Evolutionary conservation across 2,797 vertebrate genomes (phyloP), one percentile per base, ranked within the genome.

Genomic region (Clangula hyemalis): DNA sequence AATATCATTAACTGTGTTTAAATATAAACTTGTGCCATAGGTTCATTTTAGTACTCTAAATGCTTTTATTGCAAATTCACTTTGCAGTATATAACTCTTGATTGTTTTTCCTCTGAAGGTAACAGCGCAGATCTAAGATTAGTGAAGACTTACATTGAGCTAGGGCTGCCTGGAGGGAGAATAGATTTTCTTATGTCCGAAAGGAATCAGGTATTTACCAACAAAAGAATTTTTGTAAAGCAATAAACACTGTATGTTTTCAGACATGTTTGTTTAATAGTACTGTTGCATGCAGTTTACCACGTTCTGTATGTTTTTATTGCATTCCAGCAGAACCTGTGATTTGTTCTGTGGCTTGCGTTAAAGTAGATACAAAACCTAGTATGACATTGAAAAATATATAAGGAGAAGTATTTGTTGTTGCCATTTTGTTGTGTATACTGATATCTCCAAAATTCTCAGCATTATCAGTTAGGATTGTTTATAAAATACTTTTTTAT

Each of bases 161-260:
- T 99, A 79, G 99, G 99, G 90, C 97, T 99, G 32, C 99, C 99
- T 92, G 99, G 99, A 78, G 98, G 98, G 97, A 98, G 98, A 85
- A 99, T 99, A 97, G 99, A 99, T 96, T 99, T 99, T 97, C 98
- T 99, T 45, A 99, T 99, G 99, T 99, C 99, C 27, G 99, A 99
- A 96, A 99, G 99, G 94, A 99, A 99, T 97, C 99, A 99, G 99
- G 99, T 98, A 98, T 84, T 94, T 94, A 30, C 65, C 65, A 92
- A 39, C 69, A 21, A 43, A 34, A 57, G 8, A 49, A 21, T 68
- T 80, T 95, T 34, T 85, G 5, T 64, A 73, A 74, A 92, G 28
- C n/a, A 56, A 4, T 51, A 16, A 93, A 13, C 11, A 75, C 8
- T 54, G 16, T 80, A 38, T 34, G 21, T 43, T 30, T 93, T 85